Percentiles rank a stretch among this genome's conserved stretches.
Conservation (phyloP, 1,140 invertebrate genomes). For the Drosophila repletoides region DNA sequence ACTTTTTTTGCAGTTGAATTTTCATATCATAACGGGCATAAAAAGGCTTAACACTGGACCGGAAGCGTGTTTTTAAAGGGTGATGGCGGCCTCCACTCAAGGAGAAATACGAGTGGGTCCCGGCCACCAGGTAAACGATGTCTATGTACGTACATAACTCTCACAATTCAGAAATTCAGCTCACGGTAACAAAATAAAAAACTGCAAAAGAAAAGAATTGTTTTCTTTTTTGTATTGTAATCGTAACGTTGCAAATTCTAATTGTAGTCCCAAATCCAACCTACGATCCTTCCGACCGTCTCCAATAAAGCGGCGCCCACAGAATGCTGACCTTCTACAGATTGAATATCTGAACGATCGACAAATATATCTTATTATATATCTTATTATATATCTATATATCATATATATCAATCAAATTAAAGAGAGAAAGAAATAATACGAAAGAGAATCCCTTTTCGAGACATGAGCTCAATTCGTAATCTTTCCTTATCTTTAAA, state of each 20-base stretch:
- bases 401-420: too few relatives aligned
- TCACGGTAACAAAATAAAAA: slow-evolving; percentile 83
- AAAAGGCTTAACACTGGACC: slow-evolving; percentile 83
- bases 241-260: slow-evolving; percentile 60
- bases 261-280: slow-evolving; percentile 43
- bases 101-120: slow-evolving; percentile 97
- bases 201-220: slow-evolving; percentile 29
- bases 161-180: slow-evolving; percentile 82
- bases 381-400: too few relatives aligned
- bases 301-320: too few relatives aligned
- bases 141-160: slow-evolving; percentile 85
- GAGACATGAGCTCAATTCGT: too few relatives aligned
- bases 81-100: slow-evolving; percentile 89
- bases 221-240: slow-evolving; percentile 48
- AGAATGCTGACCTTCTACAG: too few relatives aligned
- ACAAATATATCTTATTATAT: too few relatives aligned
- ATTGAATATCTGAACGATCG: too few relatives aligned
- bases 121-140: slow-evolving; percentile 93
- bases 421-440: too few relatives aligned
- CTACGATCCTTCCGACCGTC: not conserved
- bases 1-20: slow-evolving; percentile 71
- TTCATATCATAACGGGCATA: slow-evolving; percentile 81
- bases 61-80: slow-evolving; percentile 82
- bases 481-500: too few relatives aligned
- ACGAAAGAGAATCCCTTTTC: too few relatives aligned